These are phyloP conservation scores for Agraylea sexmaculata DNA, from an alignment of 1,140 invertebrate genomes.

Conservation along the genomic window DNA sequence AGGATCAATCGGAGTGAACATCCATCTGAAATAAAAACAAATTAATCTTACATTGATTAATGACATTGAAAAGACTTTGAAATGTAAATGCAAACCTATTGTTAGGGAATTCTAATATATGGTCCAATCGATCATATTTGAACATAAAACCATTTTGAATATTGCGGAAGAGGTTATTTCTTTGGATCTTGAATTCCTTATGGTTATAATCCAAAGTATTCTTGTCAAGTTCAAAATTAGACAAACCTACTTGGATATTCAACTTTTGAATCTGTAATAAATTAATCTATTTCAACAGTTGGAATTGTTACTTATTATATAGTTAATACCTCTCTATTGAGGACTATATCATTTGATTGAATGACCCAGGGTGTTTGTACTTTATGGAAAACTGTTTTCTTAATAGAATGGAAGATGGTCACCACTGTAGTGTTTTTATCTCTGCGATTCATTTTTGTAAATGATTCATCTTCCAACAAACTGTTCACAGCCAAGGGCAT, in stretches of 20 bases:
- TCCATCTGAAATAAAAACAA: conserved; percentile 8
- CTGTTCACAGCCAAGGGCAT: conserved; percentile 9
- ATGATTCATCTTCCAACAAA: conserved; percentile 2
- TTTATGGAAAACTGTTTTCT: conserved; percentile 2
- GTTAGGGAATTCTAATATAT: not conserved
- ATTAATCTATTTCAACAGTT: not conserved
- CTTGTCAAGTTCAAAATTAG: conserved; percentile 17
- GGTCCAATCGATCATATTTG: conserved; percentile 24
- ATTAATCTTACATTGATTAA: conserved; percentile 22
- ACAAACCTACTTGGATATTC: conserved; percentile 6
- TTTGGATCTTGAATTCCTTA: conserved; percentile 33
- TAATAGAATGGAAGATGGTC: conserved; percentile 6
- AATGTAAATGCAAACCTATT: not conserved
- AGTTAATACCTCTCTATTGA: conserved; percentile 6
- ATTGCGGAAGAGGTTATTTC: conserved; percentile 40
- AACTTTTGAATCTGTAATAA: conserved; percentile 7
- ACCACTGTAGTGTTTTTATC: conserved; percentile 1
- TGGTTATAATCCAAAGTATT: conserved; percentile 37
- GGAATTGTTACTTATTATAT: conserved; percentile 1
- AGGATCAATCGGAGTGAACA: not conserved
- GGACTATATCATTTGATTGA: conserved; percentile 2
- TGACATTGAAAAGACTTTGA: conserved; percentile 9
- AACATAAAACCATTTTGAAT: conserved; percentile 33
- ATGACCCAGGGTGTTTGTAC: conserved; percentile 4
- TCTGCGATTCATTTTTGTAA: not conserved